Evolutionary conservation across 2,888 invertebrate species (phyloP).

Genomic region (Cacoxenus indagator): DNA sequence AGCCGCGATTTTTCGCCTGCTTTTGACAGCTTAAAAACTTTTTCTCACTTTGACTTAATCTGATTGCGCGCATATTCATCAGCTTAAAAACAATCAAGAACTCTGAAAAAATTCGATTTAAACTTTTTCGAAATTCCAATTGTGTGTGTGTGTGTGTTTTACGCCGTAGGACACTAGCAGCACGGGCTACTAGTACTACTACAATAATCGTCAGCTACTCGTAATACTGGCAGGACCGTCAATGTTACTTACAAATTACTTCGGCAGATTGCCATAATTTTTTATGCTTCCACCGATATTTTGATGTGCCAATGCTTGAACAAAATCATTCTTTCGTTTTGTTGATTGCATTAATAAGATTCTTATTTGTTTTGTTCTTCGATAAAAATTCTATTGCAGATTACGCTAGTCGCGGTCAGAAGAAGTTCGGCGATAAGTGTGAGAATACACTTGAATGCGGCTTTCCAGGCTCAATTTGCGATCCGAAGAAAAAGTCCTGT

Average conservation of each 20-base stretch:
- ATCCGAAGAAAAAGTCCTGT: conserved; percentile 78
- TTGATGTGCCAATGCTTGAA: too few species aligned
- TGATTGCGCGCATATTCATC: conserved; percentile 2
- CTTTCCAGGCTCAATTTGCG: conserved; percentile 82
- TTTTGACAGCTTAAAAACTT: background rate
- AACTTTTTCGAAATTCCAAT: background rate
- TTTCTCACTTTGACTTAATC: conserved; percentile 1
- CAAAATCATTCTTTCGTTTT: too few species aligned
- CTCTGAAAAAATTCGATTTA: background rate
- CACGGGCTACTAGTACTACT: too few species aligned
- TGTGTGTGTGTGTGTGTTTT: too few species aligned
- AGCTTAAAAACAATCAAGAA: background rate
- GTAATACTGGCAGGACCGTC: too few species aligned
- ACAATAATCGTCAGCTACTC: too few species aligned
- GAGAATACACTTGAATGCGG: conserved; percentile 80
- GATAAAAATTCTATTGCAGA: conserved; percentile 65
- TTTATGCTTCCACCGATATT: too few species aligned
- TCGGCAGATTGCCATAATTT: too few species aligned
- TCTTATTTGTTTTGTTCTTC: conserved; percentile 2
- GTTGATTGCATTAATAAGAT: background rate
- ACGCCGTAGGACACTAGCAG: too few species aligned
- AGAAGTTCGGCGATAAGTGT: conserved; percentile 85
- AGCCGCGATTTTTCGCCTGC: conserved; percentile 13
- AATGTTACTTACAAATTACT: too few species aligned
- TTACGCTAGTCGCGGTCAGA: conserved; percentile 74